These are phyloP conservation scores for Criorhina ranunculi DNA, from an alignment of 2,888 invertebrate genomes.

Conservation along the genomic window DNA sequence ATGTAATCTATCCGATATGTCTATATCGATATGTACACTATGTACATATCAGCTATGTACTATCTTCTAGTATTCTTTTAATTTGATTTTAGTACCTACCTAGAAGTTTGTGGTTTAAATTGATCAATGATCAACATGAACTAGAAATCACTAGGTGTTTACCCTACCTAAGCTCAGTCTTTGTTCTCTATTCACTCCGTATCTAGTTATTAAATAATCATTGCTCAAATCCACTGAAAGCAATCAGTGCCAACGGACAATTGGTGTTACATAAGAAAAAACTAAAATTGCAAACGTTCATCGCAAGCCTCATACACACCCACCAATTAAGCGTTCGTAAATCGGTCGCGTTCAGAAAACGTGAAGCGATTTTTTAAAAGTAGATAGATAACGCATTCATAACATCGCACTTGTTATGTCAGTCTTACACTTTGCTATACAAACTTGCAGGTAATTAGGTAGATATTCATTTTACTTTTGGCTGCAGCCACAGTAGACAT, in stretches of 20 bases:
- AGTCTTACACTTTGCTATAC: neutral
- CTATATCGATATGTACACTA: too few relatives aligned
- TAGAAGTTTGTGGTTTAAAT: too few relatives aligned
- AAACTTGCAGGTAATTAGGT: too few relatives aligned
- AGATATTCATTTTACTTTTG: too few relatives aligned
- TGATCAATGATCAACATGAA: too few relatives aligned
- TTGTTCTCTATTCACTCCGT: neutral
- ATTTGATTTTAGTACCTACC: too few relatives aligned
- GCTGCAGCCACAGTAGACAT: too few relatives aligned
- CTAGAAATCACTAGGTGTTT: too few relatives aligned
- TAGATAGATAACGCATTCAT: neutral
- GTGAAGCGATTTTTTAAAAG: conserved; percentile 30
- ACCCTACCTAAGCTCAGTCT: too few relatives aligned
- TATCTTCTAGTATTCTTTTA: too few relatives aligned
- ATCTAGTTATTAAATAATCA: conserved; percentile 19
- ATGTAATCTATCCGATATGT: too few relatives aligned
- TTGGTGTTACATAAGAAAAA: conserved; percentile 28
- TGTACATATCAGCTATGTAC: too few relatives aligned
- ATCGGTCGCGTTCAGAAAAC: conserved; percentile 26
- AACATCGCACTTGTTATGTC: neutral
- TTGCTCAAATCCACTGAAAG: conserved; percentile 2
- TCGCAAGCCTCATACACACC: conserved; percentile 22
- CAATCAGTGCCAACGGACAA: conserved; percentile 7
- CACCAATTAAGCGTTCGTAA: conserved; percentile 13
- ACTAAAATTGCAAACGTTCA: conserved; percentile 7